A percentile compares a stretch with the other conserved stretches of the same genome.
phyloP scores from a whole-genome alignment of 1,140 invertebrate species.

The Heliconius hermathena region DNA sequence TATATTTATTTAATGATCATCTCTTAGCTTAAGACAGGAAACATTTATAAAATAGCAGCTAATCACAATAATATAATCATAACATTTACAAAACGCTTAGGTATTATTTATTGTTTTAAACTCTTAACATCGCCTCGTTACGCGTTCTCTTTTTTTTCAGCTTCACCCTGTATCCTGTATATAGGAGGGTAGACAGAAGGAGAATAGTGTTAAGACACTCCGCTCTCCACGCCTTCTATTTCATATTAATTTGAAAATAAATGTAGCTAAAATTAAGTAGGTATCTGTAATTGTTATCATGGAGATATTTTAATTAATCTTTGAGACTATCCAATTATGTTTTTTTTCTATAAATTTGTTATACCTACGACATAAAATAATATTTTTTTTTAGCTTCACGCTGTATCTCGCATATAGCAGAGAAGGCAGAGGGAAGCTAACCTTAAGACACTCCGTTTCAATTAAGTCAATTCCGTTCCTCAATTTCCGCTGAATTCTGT shows the following conservation, averaged over 20 bases:
- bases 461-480: too few relatives aligned
- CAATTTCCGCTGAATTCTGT: too few relatives aligned
- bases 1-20: constrained; percentile 46
- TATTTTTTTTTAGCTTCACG: neutral
- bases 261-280: neutral
- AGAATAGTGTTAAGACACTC: too few relatives aligned
- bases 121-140: constrained; percentile 37
- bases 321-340: constrained; percentile 1
- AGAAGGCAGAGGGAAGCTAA: too few relatives aligned
- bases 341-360: neutral
- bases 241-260: neutral
- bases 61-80: constrained; percentile 74
- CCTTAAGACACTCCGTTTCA: too few relatives aligned
- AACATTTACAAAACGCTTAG: constrained; percentile 68
- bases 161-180: too few relatives aligned
- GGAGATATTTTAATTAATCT: neutral
- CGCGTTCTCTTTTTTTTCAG: neutral
- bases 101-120: constrained; percentile 44
- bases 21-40: constrained; percentile 74
- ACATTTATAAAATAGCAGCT: constrained; percentile 78
- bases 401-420: too few relatives aligned
- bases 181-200: too few relatives aligned
- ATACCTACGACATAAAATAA: too few relatives aligned
- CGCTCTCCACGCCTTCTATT: too few relatives aligned
- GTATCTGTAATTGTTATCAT: too few relatives aligned